Evolutionary conservation across 2,888 invertebrate genomes (phyloP), one percentile per base, ranked within the genome.

Genomic region (Buathra laborator): DNA sequence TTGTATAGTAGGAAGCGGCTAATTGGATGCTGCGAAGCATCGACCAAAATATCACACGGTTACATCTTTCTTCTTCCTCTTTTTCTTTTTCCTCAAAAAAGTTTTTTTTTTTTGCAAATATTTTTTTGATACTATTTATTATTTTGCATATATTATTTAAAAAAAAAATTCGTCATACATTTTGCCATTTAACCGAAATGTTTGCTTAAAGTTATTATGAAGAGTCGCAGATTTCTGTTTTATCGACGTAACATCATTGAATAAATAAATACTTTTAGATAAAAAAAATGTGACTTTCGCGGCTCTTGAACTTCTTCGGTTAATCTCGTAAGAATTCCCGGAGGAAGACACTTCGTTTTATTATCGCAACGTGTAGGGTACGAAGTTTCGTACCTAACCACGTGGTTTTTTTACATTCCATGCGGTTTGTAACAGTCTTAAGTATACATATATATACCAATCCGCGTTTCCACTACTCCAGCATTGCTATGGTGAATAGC

Each of bases 381-480:
- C 59, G 24, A 59, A 59, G 59, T 24, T 59, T 59, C 59, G 29
- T 14, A 29, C 32, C 14, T 48, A 62, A 62, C 59, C 59, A 62
- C 59, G 59, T 62, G 29, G 14, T n/a, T 62, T 24, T 29, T 14
- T 12, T 59, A 29, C 59, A 59, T 59, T 59, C 29, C 32, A 32
- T 29, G 14, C n/a, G 12, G 59, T n/a, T n/a, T 14, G 59, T 62
- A 32, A 29, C 29, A 62, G 24, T 14, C 29, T 37, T n/a, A 14
- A 12, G 59, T 62, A 29, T 62, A 62, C 29, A 62, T 14, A 29
- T 29, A 29, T 14, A 62, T 62, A 62, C 29, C 24, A 62, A 62
- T 62, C 29, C 24, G 14, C 59, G 59, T 62, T 62, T 62, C 59
- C 24, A 62, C 59, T 19, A 24, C 56, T 24, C 12, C 24, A 3